phyloP scores from a whole-genome alignment of 2,888 invertebrate genomes.

The Patella pellucida region DNA sequence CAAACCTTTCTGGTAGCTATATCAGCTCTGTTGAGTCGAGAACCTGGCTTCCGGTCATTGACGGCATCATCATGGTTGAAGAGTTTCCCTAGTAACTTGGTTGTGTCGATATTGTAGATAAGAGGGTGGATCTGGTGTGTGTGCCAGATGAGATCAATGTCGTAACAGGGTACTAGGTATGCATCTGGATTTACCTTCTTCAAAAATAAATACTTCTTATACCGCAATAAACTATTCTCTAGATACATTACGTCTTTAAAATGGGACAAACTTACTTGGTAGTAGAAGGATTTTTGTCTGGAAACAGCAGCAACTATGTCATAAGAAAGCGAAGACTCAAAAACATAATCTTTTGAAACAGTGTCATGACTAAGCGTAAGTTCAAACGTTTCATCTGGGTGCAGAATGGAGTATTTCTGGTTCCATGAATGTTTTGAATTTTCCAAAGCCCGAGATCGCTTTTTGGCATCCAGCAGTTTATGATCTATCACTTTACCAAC shows the following conservation, averaged over 20 bases:
- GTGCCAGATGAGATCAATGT: constrained; percentile 73
- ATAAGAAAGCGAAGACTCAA: constrained; percentile 55
- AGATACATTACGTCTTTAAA: constrained; percentile 71
- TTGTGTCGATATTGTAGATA: constrained; percentile 57
- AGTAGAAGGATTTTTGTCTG: constrained; percentile 71
- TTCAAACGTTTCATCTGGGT: constrained; percentile 51
- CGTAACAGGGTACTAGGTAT: constrained; percentile 74
- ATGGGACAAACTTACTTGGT: constrained; percentile 73
- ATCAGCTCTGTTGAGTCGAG: constrained; percentile 70
- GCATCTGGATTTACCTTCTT: constrained; percentile 69
- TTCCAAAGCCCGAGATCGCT: constrained; percentile 21
- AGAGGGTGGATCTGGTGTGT: constrained; percentile 71
- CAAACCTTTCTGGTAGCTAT: constrained; percentile 68
- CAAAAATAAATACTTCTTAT: constrained; percentile 70
- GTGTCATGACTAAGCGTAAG: constrained; percentile 33
- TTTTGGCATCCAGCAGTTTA: constrained; percentile 25
- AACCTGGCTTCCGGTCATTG: constrained; percentile 71
- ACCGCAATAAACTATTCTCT: constrained; percentile 65
- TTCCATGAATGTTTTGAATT: constrained; percentile 44
- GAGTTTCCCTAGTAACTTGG: constrained; percentile 51
- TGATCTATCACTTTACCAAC: constrained; percentile 65
- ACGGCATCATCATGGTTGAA: constrained; percentile 73
- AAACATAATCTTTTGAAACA: constrained; percentile 21
- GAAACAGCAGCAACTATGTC: constrained; percentile 70
- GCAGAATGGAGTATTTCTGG: constrained; percentile 38